Base-by-base conservation (phyloP, 2,888 invertebrate genomes). In the Caenorhabditis becei region DNA sequence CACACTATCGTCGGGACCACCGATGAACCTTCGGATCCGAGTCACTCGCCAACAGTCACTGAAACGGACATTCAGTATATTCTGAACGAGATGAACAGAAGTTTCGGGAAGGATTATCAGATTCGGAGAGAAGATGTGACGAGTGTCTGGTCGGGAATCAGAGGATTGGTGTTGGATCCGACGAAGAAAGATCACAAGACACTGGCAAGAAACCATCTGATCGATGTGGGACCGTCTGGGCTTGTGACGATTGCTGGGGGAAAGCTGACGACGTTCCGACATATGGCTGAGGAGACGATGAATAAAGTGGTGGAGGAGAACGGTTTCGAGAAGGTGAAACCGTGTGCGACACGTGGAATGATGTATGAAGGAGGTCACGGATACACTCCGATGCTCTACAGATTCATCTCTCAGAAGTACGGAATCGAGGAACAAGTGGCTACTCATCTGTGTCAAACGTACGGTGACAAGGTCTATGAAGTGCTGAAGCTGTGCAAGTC, bases 191-290 rank as follows among this genome's bases (percentile, higher is more conserved):
- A 69, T 56, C 61, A 65, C 18, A 54, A 41, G 23, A 56, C 61
- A 37, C 26, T 77, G 61, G 56, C 67, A 0, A 61, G 77, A 47
- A 69, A 54, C 16, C 77, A 77, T 63, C 28, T 77, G 5, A 53
- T 77, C 32, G 62, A 77, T 37, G 62, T 77, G 1, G 67, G 32
- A 10, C 56, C 77, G 14, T 32, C 67, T 24, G 69, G 69, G 14
- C 62, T 77, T n/a, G 37, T 77, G 5, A 77, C 77, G 26, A 69
- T 77, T 56, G 77, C 69, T 14, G 77, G 77, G n/a, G 77, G 77
- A 59, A 69, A 77, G 61, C 49, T 77, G 18, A 77, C 77, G 24
- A 69, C 69, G 32, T 77, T 67, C 59, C 44, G 77, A 2, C 67
- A 77, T 41, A 77, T 69, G 62, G 77, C 77, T 0, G 77, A 77